Base-by-base conservation (phyloP, 1,140 invertebrate species). In the Thrips palmi region DNA sequence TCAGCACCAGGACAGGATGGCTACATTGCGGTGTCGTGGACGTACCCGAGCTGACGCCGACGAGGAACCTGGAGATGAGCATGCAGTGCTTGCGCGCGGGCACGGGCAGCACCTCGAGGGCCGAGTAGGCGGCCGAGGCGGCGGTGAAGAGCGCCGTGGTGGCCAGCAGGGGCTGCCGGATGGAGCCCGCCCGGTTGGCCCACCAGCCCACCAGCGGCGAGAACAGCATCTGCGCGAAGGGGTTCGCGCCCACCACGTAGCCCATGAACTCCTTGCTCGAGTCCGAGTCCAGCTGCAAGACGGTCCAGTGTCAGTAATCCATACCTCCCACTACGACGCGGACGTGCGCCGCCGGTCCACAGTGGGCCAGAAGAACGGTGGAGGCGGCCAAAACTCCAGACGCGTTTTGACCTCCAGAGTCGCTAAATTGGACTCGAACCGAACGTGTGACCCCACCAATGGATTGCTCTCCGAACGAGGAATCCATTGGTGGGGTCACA, bases 201-300 rank as follows among this genome's bases (percentile, higher is more conserved):
- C 82, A 85, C 65, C 71, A 76, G 12, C 87, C 87, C 38, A 88
- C 67, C 40, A 89, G 52, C 7, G 85, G 85, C 4, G 85, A 88
- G 48, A 84, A 83, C 22, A 87, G 52, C 68, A 91, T 76, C 63
- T 91, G 85, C 3, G 77, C 85, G 19, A 91, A 60, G 22, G 85
- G 86, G 62, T 87, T 87, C 8, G 80, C 77, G 11, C 83, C 85
- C 15, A 91, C 79, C 10, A 86, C 73, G 49, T 76, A 74, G 17
- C 85, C 83, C 62, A 88, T 73, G 49, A 81, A 81, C 56, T 78
- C 75, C 52, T 87, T 84, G 30, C 70, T 73, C 10, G 80, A 70
- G 11, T 59, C 61, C 31, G 67, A 66, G 60, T 88, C 83, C 49
- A 88, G 52, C 84, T 88, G 56, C 40, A 67, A 63, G 51, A 44